A percentile compares a stretch with the other conserved stretches of the same genome.
Conservation (phyloP, 2,888 invertebrate genomes). For the Elmis aenea region DNA sequence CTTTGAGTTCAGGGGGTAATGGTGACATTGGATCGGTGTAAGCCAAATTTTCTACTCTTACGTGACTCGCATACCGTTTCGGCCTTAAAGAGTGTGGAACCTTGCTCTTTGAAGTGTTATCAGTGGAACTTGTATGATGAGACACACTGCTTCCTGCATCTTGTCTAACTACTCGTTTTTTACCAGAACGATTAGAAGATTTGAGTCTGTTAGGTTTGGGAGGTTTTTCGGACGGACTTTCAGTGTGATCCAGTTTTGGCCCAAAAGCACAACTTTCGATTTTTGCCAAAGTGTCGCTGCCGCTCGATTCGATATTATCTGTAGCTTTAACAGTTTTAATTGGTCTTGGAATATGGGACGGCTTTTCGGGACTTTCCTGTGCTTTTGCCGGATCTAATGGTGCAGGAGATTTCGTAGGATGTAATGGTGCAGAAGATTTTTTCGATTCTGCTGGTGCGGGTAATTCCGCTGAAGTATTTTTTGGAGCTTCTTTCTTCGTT, state of each 20-base stretch:
- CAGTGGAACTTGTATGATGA: too few species aligned
- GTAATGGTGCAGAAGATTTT: too few species aligned
- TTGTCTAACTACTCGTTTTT: constrained; percentile 2
- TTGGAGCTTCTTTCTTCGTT: constrained; percentile 18
- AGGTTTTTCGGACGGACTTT: not conserved
- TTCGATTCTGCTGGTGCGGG: not conserved
- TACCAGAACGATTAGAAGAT: not conserved
- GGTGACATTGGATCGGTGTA: constrained; percentile 22
- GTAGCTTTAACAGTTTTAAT: too few species aligned
- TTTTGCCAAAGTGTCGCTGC: constrained; percentile 3
- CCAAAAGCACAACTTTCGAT: constrained; percentile 14
- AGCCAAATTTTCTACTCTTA: constrained; percentile 32
- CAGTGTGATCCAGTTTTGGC: constrained; percentile 8
- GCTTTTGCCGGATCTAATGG: too few species aligned
- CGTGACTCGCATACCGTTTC: constrained; percentile 34
- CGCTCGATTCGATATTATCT: not conserved
- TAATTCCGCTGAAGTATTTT: too few species aligned
- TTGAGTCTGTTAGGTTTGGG: not conserved
- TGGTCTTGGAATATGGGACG: too few species aligned
- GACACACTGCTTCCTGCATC: not conserved
- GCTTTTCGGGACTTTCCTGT: too few species aligned
- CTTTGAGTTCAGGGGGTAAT: constrained; percentile 10
- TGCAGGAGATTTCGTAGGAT: too few species aligned
- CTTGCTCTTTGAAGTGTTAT: not conserved
- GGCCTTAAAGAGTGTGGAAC: not conserved